These are phyloP conservation scores for Botia almorhae DNA, from an alignment of 2,797 vertebrate genomes.

Conservation along the genomic window DNA sequence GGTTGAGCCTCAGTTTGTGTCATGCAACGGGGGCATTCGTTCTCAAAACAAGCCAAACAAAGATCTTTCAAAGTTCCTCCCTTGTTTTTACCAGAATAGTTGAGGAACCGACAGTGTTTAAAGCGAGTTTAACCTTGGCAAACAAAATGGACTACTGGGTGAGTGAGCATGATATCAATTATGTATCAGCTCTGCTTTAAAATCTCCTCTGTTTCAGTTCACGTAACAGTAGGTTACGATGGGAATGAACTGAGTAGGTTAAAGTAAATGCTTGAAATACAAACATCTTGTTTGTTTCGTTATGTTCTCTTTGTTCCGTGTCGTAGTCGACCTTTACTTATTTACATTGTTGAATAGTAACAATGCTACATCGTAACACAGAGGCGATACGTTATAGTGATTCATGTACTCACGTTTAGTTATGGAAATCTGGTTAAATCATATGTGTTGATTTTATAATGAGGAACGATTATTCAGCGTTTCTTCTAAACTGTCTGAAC, in stretches of 20 bases:
- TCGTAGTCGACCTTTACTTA: not conserved
- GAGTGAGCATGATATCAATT: slow-evolving; percentile 59
- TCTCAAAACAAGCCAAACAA: slow-evolving; percentile 54
- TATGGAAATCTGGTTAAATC: not conserved
- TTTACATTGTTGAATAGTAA: not conserved
- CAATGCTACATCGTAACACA: too few species aligned
- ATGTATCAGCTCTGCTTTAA: slow-evolving; percentile 27
- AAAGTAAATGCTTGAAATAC: not conserved
- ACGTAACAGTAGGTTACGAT: not conserved
- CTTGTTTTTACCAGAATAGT: not conserved
- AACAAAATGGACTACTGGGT: slow-evolving; percentile 80
- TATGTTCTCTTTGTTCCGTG: not conserved
- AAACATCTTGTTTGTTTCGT: not conserved
- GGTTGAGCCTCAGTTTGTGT: slow-evolving; percentile 64
- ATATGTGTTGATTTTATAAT: not conserved
- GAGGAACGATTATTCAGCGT: not conserved
- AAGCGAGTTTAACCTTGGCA: slow-evolving; percentile 50
- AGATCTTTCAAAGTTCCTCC: slow-evolving; percentile 26
- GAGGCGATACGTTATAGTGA: slow-evolving; percentile 8
- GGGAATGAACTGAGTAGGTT: not conserved
- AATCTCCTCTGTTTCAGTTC: not conserved
- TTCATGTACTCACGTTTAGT: not conserved
- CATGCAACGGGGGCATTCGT: slow-evolving; percentile 67
- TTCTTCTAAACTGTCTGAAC: not conserved
- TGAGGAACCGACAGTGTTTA: slow-evolving; percentile 48